Evolutionary conservation across 1,140 invertebrate genomes (phyloP).

Genomic region (Drosophila subpulchrella): DNA sequence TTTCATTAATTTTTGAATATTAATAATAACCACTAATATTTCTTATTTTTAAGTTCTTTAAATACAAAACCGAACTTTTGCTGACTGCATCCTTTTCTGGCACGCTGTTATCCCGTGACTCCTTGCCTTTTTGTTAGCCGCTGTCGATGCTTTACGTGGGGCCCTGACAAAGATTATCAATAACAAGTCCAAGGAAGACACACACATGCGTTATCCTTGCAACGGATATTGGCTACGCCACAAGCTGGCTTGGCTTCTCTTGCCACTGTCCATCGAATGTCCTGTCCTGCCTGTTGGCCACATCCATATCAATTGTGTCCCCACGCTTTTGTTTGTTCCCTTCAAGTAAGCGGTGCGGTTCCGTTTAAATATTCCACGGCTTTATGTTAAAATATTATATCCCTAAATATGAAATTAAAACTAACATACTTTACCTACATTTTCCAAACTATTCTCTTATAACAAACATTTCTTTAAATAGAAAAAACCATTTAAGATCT

Average conservation of each 20-base stretch:
- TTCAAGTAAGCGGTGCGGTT: not conserved
- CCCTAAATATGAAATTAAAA: not conserved
- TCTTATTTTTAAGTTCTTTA: too few species aligned
- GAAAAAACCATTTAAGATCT: too few species aligned
- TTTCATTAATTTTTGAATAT: too few species aligned
- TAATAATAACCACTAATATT: too few species aligned
- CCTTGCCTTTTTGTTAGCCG: conserved; percentile 36
- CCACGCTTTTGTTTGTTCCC: conserved; percentile 13
- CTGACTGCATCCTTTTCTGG: conserved; percentile 4
- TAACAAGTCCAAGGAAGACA: conserved; percentile 58
- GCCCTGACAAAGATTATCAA: conserved; percentile 77
- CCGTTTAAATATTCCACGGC: conserved; percentile 2
- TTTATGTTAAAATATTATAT: conserved; percentile 20
- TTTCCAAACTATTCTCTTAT: not conserved
- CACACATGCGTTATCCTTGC: conserved; percentile 48
- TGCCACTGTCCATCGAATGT: conserved; percentile 4
- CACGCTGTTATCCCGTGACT: conserved; percentile 47
- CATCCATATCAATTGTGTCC: conserved; percentile 32
- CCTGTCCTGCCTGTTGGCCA: conserved; percentile 6
- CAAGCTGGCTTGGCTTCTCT: conserved; percentile 20
- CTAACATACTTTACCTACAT: not conserved
- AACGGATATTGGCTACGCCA: conserved; percentile 70
- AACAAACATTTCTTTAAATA: not conserved
- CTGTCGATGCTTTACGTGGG: conserved; percentile 44
- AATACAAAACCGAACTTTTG: not conserved